A percentile compares a stretch with the other conserved stretches of the same genome.
Evolutionary conservation across 2,113 vertebrate species (phyloP).

Genomic region (Oostethus manadensis): DNA sequence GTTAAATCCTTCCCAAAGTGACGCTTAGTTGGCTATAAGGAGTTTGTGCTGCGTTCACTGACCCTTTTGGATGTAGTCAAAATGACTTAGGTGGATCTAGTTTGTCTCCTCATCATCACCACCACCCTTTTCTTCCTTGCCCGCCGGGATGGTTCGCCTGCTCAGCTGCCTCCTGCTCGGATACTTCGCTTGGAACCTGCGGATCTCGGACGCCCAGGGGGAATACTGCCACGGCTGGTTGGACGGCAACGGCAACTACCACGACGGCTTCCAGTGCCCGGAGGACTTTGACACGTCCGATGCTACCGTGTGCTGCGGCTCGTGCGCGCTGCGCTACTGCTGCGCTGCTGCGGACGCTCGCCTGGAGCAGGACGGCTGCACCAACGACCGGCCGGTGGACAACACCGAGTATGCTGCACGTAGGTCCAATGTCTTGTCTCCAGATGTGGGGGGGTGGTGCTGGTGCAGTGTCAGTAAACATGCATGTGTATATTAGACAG

Average conservation of each 20-base stretch:
- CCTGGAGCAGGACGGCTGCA: slow-evolving; percentile 89
- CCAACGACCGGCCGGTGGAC: slow-evolving; percentile 82
- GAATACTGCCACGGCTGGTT: slow-evolving; percentile 97
- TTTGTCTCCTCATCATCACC: not conserved
- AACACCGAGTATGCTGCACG: slow-evolving; percentile 79
- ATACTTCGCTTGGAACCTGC: slow-evolving; percentile 76
- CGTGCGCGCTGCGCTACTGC: slow-evolving; percentile 88
- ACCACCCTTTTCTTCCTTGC: not conserved
- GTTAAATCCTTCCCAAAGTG: not conserved
- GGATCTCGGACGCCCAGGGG: slow-evolving; percentile 74
- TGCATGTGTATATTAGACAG: too few relatives aligned
- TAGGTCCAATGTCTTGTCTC: slow-evolving; percentile 31
- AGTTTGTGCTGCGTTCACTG: not conserved
- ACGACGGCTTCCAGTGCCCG: slow-evolving; percentile 93
- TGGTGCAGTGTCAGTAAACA: too few relatives aligned
- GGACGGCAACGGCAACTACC: slow-evolving; percentile 83
- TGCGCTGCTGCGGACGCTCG: slow-evolving; percentile 86
- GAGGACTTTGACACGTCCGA: slow-evolving; percentile 89
- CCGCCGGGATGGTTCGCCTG: slow-evolving; percentile 69
- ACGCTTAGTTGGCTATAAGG: not conserved
- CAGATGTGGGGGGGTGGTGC: too few relatives aligned
- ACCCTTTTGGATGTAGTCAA: not conserved
- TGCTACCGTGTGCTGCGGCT: slow-evolving; percentile 93
- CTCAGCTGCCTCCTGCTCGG: slow-evolving; percentile 78
- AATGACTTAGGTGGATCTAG: not conserved